Evolutionary conservation across 2,888 invertebrate genomes (phyloP).

Genomic region (Oeneis ivallda): DNA sequence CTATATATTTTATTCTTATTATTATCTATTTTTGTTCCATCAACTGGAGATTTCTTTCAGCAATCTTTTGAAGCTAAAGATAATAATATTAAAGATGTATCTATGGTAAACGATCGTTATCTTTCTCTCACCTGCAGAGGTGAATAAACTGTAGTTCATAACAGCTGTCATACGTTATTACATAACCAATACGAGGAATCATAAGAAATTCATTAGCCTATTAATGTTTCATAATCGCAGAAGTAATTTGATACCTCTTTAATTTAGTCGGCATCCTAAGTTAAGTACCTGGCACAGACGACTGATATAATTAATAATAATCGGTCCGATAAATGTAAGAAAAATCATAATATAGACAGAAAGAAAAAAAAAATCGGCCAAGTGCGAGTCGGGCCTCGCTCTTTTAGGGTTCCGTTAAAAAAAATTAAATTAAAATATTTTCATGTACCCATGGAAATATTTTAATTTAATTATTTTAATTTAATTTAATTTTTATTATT

Average conservation of each 20-base stretch:
- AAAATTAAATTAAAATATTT: no score
- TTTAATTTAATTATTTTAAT: no score
- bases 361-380: no score
- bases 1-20: no score
- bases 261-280: not conserved
- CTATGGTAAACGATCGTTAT: not conserved
- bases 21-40: no score
- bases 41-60: no score
- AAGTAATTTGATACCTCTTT: constrained; percentile 4
- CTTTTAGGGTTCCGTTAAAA: no score
- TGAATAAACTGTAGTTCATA: constrained; percentile 8
- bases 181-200: constrained; percentile 21
- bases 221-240: constrained; percentile 15
- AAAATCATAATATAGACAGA: no score
- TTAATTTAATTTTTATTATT: no score
- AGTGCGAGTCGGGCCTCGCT: no score
- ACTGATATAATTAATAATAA: not conserved
- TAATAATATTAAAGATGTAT: not conserved
- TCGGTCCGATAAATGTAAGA: not conserved
- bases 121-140: constrained; percentile 6
- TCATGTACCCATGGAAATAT: no score
- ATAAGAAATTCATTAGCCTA: constrained; percentile 7
- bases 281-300: not conserved
- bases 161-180: not conserved
- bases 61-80: no score